These are phyloP conservation scores for Tapirus terrestris DNA, from an alignment of 2,113 vertebrate species.

Conservation along the genomic window DNA sequence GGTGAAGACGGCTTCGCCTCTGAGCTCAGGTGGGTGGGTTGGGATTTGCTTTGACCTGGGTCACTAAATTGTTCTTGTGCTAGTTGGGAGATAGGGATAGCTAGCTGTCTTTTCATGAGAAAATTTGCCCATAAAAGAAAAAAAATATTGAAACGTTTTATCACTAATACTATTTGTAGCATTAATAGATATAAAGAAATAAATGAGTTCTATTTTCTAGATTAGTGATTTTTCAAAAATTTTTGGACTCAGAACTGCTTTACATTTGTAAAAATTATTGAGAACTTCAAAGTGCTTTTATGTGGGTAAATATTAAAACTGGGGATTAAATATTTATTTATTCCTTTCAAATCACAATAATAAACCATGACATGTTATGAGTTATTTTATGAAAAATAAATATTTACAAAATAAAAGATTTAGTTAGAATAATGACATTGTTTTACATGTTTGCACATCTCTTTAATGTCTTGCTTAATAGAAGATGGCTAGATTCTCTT, in stretches of 20 bases:
- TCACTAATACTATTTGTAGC: neutral
- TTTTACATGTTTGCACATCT: neutral
- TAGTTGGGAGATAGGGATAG: neutral
- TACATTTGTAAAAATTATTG: neutral
- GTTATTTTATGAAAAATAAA: neutral
- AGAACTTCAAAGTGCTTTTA: neutral
- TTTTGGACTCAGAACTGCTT: neutral
- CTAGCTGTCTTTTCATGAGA: neutral
- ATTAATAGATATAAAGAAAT: constrained; percentile 2
- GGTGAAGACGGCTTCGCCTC: neutral
- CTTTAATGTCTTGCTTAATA: neutral
- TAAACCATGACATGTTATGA: neutral
- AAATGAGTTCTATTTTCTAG: neutral
- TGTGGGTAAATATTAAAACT: neutral
- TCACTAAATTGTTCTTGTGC: neutral
- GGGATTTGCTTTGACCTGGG: neutral
- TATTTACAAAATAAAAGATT: constrained; percentile 23
- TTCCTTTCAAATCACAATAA: neutral
- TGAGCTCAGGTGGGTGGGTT: neutral
- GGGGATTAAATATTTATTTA: constrained; percentile 25
- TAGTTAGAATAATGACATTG: neutral
- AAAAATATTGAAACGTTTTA: neutral
- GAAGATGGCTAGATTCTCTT: neutral
- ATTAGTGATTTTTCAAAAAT: neutral
- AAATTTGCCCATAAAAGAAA: constrained; percentile 20